Evolutionary conservation across 2,113 vertebrate species (phyloP), one percentile per base, ranked within the genome.

Genomic region (Plecotus auritus): DNA sequence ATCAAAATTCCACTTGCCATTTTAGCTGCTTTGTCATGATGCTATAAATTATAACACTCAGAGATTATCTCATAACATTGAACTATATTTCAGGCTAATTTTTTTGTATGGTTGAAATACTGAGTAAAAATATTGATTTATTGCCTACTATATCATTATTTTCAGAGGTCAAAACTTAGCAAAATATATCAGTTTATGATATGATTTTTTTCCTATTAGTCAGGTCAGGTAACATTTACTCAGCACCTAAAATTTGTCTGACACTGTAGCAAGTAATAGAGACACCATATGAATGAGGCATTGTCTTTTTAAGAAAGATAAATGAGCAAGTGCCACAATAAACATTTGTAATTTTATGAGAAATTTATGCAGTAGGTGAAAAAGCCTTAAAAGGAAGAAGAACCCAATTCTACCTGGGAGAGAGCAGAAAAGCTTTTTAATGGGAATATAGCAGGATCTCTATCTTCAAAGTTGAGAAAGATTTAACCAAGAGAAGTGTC

Each of bases 1-100:
- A 64, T 45, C 59, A 4, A 45, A 90, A 37, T 88, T 95, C 61
- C 26, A 82, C 28, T 94, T 93, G 84, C 32, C 7, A 88, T 90
- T 80, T 86, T 47, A 76, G 61, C 11, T 84, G 22, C 2, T 74
- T 59, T 69, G 22, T 26, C 40, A 40, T 45, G 40, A 82, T 90
- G 22, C 14, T 2, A 35, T 67, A 56, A 70, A 45, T 82, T 83
- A 49, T 2, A 87, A 49, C 2, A 70, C 64, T 93, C 7, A 77
- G 72, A 91, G 30, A 81, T 20, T 70, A 61, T 78, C 40, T 89
- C 17, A 28, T 61, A 95, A 81, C 26, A 28, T 73, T 72, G 7
- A 54, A 40, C 56, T 67, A 40, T 59, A 80, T 93, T 92, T 77
- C 9, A 35, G 2, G 64, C 2, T 22, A 92, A 26, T 61, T 77